A percentile compares a stretch with the other conserved stretches of the same genome.
Evolutionary conservation across 1,140 invertebrate genomes (phyloP).

Genomic region (Anthonomus grandis): DNA sequence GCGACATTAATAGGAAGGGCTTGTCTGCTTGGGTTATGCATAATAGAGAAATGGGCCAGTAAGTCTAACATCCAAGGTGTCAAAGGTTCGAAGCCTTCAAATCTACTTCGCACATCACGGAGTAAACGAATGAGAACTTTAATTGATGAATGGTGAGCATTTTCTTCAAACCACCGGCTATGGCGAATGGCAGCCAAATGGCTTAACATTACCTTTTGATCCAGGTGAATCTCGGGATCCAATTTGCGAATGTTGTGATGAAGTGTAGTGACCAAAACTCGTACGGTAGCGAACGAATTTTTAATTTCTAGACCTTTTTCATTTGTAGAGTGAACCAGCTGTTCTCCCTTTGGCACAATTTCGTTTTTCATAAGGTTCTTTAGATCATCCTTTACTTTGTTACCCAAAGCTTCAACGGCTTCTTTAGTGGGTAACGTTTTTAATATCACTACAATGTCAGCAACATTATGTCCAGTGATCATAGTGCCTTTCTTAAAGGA

Average conservation of each 20-base stretch:
- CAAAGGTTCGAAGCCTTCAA: constrained; percentile 84
- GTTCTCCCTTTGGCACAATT: constrained; percentile 57
- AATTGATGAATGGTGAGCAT: constrained; percentile 94
- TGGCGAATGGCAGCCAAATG: constrained; percentile 93
- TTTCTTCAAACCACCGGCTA: constrained; percentile 97
- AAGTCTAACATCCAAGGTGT: constrained; percentile 97
- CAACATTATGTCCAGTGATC: constrained; percentile 90
- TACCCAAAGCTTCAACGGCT: constrained; percentile 86
- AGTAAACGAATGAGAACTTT: constrained; percentile 92
- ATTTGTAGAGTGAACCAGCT: constrained; percentile 61
- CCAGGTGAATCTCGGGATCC: constrained; percentile 87
- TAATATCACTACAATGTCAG: constrained; percentile 96
- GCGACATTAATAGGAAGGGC: constrained; percentile 90
- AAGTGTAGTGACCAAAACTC: constrained; percentile 88
- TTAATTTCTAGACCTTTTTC: constrained; percentile 82
- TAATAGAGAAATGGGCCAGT: constrained; percentile 92
- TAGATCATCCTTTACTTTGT: constrained; percentile 83
- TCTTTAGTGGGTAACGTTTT: constrained; percentile 96
- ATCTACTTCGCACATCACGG: constrained; percentile 84
- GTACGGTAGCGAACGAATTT: constrained; percentile 77
- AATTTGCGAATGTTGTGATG: constrained; percentile 91
- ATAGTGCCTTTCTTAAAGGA: constrained; percentile 99
- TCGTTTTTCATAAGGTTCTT: constrained; percentile 64
- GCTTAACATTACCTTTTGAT: constrained; percentile 79
- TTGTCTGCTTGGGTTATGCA: constrained; percentile 92